Evolutionary conservation across 2,888 invertebrate genomes (phyloP).

Genomic region (Calliphora vomitoria): DNA sequence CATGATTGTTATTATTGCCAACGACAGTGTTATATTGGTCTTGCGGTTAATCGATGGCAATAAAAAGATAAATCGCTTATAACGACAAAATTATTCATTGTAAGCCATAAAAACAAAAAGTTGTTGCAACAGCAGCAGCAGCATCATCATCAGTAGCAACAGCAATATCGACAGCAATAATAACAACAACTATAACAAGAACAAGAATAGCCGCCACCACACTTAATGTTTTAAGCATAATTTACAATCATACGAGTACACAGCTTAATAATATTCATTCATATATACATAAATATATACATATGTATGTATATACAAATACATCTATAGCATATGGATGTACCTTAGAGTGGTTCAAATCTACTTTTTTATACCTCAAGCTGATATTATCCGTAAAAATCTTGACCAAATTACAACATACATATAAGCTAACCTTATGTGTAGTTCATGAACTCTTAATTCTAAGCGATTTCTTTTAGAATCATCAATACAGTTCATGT

Average conservation of each 20-base stretch:
- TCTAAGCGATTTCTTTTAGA: no score
- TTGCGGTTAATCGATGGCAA: conserved; percentile 75
- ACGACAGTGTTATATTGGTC: conserved; percentile 73
- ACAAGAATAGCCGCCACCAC: conserved; percentile 55
- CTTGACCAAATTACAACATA: no score
- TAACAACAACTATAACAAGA: neutral
- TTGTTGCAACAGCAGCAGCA: conserved; percentile 53
- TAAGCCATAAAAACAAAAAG: conserved; percentile 78
- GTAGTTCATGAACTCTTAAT: no score
- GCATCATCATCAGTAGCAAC: conserved; percentile 19
- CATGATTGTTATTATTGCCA: conserved; percentile 66
- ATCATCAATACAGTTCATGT: no score
- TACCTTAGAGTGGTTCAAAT: no score
- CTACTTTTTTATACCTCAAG: no score
- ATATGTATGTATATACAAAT: neutral
- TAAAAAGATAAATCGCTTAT: conserved; percentile 82
- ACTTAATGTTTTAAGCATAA: conserved; percentile 63
- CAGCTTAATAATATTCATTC: conserved; percentile 4
- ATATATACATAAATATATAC: neutral
- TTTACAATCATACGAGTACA: conserved; percentile 22
- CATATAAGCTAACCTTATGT: no score
- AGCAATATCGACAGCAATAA: conserved; percentile 35
- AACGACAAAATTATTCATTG: conserved; percentile 83
- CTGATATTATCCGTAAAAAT: no score
- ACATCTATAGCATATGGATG: neutral